phyloP scores from a whole-genome alignment of 92 coral and sea anemone species.

The Epizoanthus scotinus region DNA sequence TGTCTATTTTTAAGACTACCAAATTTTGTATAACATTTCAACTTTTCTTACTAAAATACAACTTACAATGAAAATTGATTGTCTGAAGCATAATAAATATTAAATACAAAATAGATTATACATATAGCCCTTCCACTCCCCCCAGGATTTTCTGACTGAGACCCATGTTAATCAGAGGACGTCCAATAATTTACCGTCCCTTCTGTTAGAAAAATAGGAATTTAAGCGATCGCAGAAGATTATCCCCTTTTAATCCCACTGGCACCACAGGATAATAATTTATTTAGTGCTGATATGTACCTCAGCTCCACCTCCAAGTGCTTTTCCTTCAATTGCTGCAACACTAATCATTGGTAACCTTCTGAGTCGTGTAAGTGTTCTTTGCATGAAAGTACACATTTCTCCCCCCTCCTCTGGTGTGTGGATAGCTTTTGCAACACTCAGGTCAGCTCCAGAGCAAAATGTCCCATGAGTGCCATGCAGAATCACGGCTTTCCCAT shows the following conservation, averaged over 20 bases:
- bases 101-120: no score
- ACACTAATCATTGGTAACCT: conserved; percentile 77
- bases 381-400: conserved; percentile 95
- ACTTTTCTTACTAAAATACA: no score
- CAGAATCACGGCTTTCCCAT: conserved; percentile 80
- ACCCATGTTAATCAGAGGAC: no score
- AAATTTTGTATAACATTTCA: no score
- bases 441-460: conserved; percentile 93
- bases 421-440: conserved; percentile 72
- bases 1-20: no score
- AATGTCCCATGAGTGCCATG: conserved; percentile 77
- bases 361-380: conserved; percentile 72
- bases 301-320: conserved; percentile 99
- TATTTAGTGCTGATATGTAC: conserved; percentile 28
- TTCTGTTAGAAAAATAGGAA: no score
- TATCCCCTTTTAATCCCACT: neutral
- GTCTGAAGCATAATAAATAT: no score
- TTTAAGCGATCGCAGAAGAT: no score
- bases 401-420: conserved; percentile 81
- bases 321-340: conserved; percentile 89
- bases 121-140: no score
- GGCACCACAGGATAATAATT: neutral
- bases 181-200: no score
- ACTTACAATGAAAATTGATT: no score
- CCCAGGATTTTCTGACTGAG: no score